Evolutionary conservation across 2,113 vertebrate genomes (phyloP).

Genomic region (Diphyllodes magnificus): DNA sequence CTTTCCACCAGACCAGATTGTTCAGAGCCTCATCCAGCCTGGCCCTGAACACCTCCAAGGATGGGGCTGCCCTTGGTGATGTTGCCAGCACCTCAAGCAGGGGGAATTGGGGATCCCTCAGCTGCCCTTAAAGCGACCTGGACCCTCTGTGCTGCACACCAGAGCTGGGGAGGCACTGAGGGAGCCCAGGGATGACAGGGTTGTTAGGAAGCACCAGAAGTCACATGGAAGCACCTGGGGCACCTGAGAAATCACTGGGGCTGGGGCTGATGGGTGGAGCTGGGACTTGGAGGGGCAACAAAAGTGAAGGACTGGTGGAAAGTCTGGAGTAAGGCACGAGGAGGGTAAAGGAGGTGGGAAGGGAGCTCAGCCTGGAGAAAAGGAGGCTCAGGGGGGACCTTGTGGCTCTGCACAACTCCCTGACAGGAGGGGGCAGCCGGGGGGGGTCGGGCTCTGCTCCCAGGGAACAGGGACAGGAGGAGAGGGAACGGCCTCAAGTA

Average conservation of each 20-base stretch:
- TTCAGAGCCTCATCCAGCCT: neutral
- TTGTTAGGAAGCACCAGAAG: neutral
- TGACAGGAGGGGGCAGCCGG: neutral
- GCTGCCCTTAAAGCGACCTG: neutral
- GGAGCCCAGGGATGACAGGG: neutral
- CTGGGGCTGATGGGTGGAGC: neutral
- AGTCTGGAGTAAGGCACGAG: neutral
- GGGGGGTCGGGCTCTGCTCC: too few species aligned
- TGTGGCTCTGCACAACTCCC: neutral
- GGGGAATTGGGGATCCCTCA: neutral
- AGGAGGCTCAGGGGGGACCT: neutral
- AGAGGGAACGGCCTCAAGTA: neutral
- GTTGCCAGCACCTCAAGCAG: neutral
- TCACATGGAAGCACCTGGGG: neutral
- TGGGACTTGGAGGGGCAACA: neutral
- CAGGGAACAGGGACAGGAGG: neutral
- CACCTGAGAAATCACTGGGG: accelerated
- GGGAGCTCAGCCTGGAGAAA: neutral
- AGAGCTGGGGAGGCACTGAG: neutral
- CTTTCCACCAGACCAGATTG: neutral
- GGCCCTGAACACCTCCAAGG: neutral
- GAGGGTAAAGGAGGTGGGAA: neutral
- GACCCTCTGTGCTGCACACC: neutral
- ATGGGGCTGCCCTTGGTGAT: neutral
- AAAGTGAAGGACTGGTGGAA: neutral